Conservation (phyloP, 1,140 invertebrate species). For the Pseudachorutes palmiensis region DNA sequence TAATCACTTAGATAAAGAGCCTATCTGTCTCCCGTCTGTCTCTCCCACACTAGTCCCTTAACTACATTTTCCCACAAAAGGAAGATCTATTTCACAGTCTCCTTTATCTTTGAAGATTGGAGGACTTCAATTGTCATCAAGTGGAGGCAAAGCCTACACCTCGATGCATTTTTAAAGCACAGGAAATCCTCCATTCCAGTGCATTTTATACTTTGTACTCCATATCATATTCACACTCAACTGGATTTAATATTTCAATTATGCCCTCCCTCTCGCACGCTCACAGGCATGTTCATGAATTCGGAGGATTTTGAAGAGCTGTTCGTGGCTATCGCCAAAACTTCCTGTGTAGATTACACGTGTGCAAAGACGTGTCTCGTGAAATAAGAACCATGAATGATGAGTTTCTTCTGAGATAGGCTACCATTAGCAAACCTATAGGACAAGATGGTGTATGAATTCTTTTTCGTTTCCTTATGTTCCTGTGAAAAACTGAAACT, state of each 20-base stretch:
- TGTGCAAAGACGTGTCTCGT: no score
- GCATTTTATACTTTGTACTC: neutral
- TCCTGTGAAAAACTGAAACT: neutral
- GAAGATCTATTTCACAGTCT: no score
- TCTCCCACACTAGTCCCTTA: neutral
- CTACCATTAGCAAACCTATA: neutral
- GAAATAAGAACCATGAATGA: no score
- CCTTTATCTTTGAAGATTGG: no score
- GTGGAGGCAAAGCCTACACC: neutral
- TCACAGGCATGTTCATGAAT: no score
- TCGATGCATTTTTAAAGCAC: neutral
- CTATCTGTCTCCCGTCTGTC: conserved; percentile 17
- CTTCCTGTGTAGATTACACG: no score
- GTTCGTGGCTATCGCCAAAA: no score
- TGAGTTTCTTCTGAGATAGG: conserved; percentile 2
- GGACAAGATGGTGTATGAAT: neutral
- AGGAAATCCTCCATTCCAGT: neutral
- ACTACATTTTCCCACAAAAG: conserved; percentile 9
- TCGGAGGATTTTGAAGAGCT: no score
- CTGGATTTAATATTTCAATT: conserved; percentile 12
- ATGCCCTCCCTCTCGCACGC: neutral
- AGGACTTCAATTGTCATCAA: neutral
- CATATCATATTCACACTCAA: conserved; percentile 8
- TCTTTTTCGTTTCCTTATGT: neutral
- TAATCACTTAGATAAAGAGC: conserved; percentile 38